phyloP scores from a whole-genome alignment of 2,113 vertebrate species.

The Engystomops pustulosus region DNA sequence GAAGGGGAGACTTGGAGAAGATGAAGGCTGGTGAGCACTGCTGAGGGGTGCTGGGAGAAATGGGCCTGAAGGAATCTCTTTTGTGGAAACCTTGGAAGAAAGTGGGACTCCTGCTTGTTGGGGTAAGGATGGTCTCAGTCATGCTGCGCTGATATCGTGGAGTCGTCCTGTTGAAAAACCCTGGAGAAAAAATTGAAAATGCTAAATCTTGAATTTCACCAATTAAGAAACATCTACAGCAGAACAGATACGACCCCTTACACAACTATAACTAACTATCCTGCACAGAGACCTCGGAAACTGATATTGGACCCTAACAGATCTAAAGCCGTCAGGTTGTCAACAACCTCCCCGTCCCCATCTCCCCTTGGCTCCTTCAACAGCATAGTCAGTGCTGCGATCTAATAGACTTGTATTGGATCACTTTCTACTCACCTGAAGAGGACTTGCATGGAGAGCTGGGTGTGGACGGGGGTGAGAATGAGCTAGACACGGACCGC shows the following conservation, averaged over 20 bases:
- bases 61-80: constrained; percentile 12
- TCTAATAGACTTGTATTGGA: too few relatives aligned
- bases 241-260: too few relatives aligned
- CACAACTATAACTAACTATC: too few relatives aligned
- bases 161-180: neutral
- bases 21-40: constrained; percentile 48
- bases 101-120: neutral
- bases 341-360: neutral
- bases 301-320: too few relatives aligned
- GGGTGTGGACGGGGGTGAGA: constrained; percentile 71
- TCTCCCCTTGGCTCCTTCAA: too few relatives aligned
- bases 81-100: constrained; percentile 18
- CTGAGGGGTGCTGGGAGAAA: constrained; percentile 1
- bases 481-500: constrained; percentile 65
- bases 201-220: too few relatives aligned
- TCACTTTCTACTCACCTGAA: neutral
- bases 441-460: constrained; percentile 31
- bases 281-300: too few relatives aligned
- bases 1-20: constrained; percentile 52
- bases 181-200: neutral
- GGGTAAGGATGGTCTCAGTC: constrained; percentile 41
- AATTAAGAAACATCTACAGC: too few relatives aligned
- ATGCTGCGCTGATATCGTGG: constrained; percentile 45
- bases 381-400: too few relatives aligned
- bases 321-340: neutral